Conservation (phyloP, 92 coral and sea anemone species). For the Plumapathes pennacea region DNA sequence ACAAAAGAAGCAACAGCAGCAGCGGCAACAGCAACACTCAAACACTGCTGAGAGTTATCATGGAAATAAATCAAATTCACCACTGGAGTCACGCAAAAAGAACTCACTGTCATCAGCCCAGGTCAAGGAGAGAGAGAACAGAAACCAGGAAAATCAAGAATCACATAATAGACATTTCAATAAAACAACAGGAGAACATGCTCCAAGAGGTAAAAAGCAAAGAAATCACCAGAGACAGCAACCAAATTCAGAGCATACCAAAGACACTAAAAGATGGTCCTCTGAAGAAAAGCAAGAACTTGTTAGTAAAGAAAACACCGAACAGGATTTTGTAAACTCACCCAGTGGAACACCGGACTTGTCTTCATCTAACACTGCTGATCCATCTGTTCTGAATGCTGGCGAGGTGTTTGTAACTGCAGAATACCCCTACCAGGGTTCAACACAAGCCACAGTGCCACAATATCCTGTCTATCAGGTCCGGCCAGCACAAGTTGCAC, state of each 20-base stretch:
- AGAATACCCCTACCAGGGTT: slow-evolving; percentile 51
- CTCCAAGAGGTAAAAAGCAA: slow-evolving; percentile 27
- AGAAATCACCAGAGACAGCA: slow-evolving; percentile 39
- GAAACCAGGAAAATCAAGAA: not conserved
- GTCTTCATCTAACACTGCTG: slow-evolving; percentile 22
- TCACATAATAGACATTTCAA: no score
- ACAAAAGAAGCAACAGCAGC: slow-evolving; percentile 85
- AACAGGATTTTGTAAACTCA: slow-evolving; percentile 19
- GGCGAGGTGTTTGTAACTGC: no score
- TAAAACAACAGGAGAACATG: not conserved
- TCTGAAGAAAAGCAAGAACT: no score
- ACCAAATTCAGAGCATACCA: no score
- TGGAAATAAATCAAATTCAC: slow-evolving; percentile 38
- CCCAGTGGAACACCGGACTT: slow-evolving; percentile 11
- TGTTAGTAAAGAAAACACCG: not conserved
- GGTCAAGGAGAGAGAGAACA: slow-evolving; percentile 16
- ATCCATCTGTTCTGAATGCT: no score
- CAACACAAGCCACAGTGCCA: slow-evolving; percentile 52
- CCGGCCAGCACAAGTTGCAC: slow-evolving; percentile 72
- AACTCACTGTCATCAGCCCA: slow-evolving; percentile 16
- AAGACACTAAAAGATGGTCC: no score
- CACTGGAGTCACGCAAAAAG: slow-evolving; percentile 36
- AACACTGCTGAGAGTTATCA: slow-evolving; percentile 12
- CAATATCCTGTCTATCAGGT: slow-evolving; percentile 76
- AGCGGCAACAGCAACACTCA: slow-evolving; percentile 70